Base-by-base conservation (phyloP, 2,888 invertebrate genomes). In the Thymelicus sylvestris region DNA sequence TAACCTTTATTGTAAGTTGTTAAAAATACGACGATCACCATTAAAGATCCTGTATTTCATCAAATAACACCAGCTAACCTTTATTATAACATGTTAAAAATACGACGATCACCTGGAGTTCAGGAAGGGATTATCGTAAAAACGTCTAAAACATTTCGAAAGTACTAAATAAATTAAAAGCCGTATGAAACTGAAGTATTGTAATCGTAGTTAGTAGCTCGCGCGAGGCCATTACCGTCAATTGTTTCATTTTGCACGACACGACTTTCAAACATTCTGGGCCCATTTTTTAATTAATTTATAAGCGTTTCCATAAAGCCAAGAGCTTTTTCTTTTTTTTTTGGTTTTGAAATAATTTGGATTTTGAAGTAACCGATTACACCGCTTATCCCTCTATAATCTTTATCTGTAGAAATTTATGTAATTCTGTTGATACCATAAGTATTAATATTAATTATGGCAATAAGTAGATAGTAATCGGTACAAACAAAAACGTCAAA, bases 211-310 rank as follows among this genome's bases (percentile, higher is more conserved):
- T 66, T 75, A 72, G 73, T 65, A 61, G 57, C 67, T 72, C 41
- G 48, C 71, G 63, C 71, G 73, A 61, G 69, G 79, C 81, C 77
- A 82, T 83, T 79, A 84, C 80, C 83, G 80, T 85, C 82, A 85
- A 85, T 82, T 82, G 82, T 83, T 83, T 83, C 82, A 85, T 85
- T 83, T 81, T 78, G 78, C 76, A 75, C 76, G 64, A 75, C 77
- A 77, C 76, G 44, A 44, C 62, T 63, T 38, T 47, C 63, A 63
- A 63, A 68, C 78, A 78, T 76, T 74, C 75, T 76, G 50, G 15
- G 7, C 15, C 15, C 8, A 52, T 13, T 52, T 52, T 50, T 52
- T 52, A 52, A 52, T 52, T 52, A 52, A 52, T 19, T 52, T 19
- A 52, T 52, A 52, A 52, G 52, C 44, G 8, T 44, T 44, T 44